Evolutionary conservation across 2,888 invertebrate genomes (phyloP), one percentile per base, ranked within the genome.

Genomic region (Ametastegia equiseti): DNA sequence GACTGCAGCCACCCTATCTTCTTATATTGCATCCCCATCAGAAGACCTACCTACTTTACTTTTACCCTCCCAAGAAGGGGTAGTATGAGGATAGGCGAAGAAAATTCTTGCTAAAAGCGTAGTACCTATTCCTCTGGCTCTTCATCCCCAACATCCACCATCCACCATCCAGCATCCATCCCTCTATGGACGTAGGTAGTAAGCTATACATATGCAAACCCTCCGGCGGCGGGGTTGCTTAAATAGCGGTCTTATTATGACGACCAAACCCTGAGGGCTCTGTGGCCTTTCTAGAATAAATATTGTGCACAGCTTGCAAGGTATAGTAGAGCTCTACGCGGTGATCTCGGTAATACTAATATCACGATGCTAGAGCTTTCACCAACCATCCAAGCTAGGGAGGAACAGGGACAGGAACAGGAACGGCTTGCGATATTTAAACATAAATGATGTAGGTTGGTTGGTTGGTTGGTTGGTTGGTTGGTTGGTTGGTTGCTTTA

Each of bases 341-440:
- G 79, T 47, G 79, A 65, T 79, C 79, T 57, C 45, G 79, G 79
- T 47, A 63, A 79, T 65, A 65, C 79, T 63, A 79, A 79, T 63
- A 63, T 79, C 65, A 19, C 45, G 60, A 60, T 23, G 63, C 65
- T 65, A 65, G 42, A 47, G 63, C 79, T 79, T 79, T 63, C 42
- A 15, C 30, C 7, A 47, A 71, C 27, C 45, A 47, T 30, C 15
- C n/a, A 15, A 60, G 23, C 23, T 9, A 15, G n/a, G 39, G 19
- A 39, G 45, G 27, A 15, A 50, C 5, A 73, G 30, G 15, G 15
- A 50, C 47, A 73, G 73, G 73, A 23, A 15, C 5, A 15, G 9
- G 42, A 42, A 42, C 5, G 42, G 42, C 42, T 42, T 42, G 42
- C 42, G 15, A 30, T 60, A 30, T 60, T 60, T 30, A 15, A 30